A percentile compares a stretch with the other conserved stretches of the same genome.
These are phyloP conservation scores for Bagarius yarrelli DNA, from an alignment of 2,113 vertebrate species.

Conservation along the genomic window DNA sequence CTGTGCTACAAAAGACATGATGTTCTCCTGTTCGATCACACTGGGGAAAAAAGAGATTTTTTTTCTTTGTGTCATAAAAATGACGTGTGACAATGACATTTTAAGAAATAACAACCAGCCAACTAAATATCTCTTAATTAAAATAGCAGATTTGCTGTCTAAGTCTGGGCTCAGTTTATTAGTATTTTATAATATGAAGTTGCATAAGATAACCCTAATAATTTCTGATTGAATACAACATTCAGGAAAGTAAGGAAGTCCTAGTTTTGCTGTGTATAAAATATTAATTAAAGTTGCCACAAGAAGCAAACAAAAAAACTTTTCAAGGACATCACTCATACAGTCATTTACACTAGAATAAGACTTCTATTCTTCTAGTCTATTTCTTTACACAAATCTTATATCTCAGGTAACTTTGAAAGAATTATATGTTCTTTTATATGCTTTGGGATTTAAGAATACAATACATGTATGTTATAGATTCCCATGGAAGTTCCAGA, in stretches of 20 bases:
- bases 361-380: no score
- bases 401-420: neutral
- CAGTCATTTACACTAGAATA: neutral
- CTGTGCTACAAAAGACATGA: slow-evolving; percentile 19
- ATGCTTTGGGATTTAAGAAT: neutral
- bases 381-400: neutral
- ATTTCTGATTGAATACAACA: slow-evolving; percentile 11
- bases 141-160: no score
- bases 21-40: slow-evolving; percentile 16
- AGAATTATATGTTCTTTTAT: neutral
- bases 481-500: no score
- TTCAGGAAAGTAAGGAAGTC: neutral
- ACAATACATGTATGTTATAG: neutral
- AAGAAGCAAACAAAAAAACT: slow-evolving; percentile 32
- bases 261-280: slow-evolving; percentile 21
- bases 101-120: neutral
- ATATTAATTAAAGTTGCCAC: slow-evolving; percentile 34
- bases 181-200: slow-evolving; percentile 1
- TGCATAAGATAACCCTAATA: neutral
- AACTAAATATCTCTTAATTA: neutral
- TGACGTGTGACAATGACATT: neutral
- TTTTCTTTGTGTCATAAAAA: neutral
- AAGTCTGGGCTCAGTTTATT: neutral
- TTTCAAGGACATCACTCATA: slow-evolving; percentile 22
- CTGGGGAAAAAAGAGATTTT: slow-evolving; percentile 7